Percentiles rank a stretch among this genome's conserved stretches.
Evolutionary conservation across 2,888 invertebrate species (phyloP).

Genomic region (Napeogenes sylphis): DNA sequence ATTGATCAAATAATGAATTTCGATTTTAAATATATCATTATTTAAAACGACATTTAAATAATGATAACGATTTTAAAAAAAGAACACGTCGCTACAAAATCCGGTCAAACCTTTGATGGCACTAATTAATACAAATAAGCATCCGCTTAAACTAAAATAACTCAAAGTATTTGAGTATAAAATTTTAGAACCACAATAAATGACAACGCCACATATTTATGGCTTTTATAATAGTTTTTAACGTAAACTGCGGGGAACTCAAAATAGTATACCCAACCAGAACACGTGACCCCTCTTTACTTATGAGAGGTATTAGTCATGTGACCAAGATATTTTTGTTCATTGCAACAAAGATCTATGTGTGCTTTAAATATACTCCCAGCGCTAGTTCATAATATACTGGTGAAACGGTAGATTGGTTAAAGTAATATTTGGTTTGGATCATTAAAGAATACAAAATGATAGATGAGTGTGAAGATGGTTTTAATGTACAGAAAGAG

Average conservation of each 20-base stretch:
- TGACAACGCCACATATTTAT: conserved; percentile 61
- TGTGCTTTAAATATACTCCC: conserved; percentile 30
- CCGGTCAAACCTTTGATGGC: conserved; percentile 48
- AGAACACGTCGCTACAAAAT: conserved; percentile 12
- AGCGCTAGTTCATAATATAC: conserved; percentile 36
- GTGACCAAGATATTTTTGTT: conserved; percentile 36
- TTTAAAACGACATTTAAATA: background rate
- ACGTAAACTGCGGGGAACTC: conserved; percentile 50
- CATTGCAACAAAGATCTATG: conserved; percentile 35
- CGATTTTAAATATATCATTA: background rate
- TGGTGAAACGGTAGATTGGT: conserved; percentile 44
- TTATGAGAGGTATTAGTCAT: background rate
- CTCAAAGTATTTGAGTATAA: conserved; percentile 52
- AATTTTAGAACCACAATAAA: conserved; percentile 62
- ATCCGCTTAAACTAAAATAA: conserved; percentile 47
- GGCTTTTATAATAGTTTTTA: conserved; percentile 60
- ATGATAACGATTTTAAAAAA: background rate
- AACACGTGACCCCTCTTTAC: conserved; percentile 28
- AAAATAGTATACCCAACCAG: conserved; percentile 46
- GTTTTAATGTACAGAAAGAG: conserved; percentile 36
- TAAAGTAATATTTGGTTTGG: conserved; percentile 51
- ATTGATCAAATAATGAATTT: no score
- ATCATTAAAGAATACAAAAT: conserved; percentile 58
- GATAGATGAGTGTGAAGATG: conserved; percentile 49
- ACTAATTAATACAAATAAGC: conserved; percentile 70